phyloP scores from a whole-genome alignment of 2,797 vertebrate genomes.

The Trachops cirrhosus region DNA sequence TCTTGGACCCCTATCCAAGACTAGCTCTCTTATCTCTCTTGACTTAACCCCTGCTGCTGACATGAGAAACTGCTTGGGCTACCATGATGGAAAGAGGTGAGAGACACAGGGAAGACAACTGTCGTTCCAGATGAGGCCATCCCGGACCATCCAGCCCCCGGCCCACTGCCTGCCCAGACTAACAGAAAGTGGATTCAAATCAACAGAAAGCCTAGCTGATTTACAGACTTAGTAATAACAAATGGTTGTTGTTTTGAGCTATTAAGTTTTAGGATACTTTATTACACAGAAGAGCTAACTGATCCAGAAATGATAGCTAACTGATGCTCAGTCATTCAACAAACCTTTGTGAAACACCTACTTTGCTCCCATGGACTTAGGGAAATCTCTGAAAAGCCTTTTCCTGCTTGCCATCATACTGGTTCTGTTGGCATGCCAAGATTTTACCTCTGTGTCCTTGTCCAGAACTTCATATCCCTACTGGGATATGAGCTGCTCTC shows the following conservation, averaged over 20 bases:
- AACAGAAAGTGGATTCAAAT: not conserved
- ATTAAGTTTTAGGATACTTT: not conserved
- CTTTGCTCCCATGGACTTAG: not conserved
- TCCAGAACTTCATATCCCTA: not conserved
- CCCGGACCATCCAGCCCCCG: not conserved
- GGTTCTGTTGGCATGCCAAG: not conserved
- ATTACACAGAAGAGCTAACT: slow-evolving; percentile 1
- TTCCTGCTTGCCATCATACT: not conserved
- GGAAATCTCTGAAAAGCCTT: not conserved
- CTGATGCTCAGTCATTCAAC: not conserved
- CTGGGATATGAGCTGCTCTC: not conserved
- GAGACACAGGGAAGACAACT: not conserved
- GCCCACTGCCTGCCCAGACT: not conserved
- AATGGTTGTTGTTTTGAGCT: not conserved
- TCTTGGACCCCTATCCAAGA: not conserved
- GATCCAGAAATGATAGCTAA: not conserved
- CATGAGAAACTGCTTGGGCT: not conserved
- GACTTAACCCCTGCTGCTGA: not conserved
- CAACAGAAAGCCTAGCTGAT: not conserved
- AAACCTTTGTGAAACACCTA: not conserved
- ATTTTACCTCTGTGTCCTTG: not conserved
- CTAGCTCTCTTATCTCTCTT: not conserved
- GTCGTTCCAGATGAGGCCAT: not conserved
- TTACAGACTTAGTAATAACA: not conserved
- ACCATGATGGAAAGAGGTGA: not conserved